Evolutionary conservation across 2,888 invertebrate species (phyloP).

Genomic region (Exephanes ischioxanthus): DNA sequence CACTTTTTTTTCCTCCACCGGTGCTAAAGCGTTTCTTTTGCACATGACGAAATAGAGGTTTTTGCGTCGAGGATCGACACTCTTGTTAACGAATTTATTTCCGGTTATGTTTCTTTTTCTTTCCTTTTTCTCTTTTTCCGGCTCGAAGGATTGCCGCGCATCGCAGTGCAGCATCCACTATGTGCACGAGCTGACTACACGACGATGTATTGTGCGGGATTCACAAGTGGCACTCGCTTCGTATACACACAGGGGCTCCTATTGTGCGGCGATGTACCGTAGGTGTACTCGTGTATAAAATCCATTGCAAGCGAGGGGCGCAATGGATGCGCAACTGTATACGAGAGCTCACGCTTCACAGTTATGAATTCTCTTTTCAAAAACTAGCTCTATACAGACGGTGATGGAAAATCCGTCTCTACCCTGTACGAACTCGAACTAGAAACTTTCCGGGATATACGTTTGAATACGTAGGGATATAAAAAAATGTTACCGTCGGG

Average conservation of each 20-base stretch:
- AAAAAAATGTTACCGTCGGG: background rate
- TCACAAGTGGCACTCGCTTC: conserved; percentile 45
- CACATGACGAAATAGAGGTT: too few relatives aligned
- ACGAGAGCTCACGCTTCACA: background rate
- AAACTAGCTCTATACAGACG: background rate
- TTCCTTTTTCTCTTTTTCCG: background rate
- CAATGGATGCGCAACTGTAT: conserved; percentile 9
- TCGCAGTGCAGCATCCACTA: background rate
- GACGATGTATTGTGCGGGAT: conserved; percentile 34
- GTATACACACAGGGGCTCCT: background rate
- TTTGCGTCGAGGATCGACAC: too few relatives aligned
- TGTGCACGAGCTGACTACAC: conserved; percentile 2
- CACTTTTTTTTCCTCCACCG: too few relatives aligned
- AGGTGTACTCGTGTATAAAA: conserved; percentile 14
- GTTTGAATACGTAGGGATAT: conserved; percentile 18
- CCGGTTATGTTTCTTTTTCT: background rate
- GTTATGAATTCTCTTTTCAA: conserved; percentile 26
- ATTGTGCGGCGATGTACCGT: conserved; percentile 18
- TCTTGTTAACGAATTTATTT: too few relatives aligned
- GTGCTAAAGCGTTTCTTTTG: too few relatives aligned
- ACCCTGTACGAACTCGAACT: background rate
- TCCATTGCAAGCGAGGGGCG: background rate
- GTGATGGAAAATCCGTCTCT: background rate
- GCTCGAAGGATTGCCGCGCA: background rate
- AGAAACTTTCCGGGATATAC: background rate